Conservation (phyloP, 2,888 invertebrate genomes). For the Cetonia aurata region DNA sequence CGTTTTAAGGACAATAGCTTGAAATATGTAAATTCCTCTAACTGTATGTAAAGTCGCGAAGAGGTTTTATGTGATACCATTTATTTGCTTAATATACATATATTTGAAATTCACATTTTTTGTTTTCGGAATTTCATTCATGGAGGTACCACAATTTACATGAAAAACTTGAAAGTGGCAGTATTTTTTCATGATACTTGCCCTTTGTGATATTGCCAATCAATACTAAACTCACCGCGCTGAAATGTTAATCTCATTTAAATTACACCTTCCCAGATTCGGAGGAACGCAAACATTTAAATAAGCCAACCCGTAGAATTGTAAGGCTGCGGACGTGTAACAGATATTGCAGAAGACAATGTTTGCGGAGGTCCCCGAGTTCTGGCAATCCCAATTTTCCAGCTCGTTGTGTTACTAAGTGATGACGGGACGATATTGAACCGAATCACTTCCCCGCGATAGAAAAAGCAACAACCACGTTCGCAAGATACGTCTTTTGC, state of each 20-base stretch:
- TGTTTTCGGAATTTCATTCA: too few relatives aligned
- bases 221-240: too few relatives aligned
- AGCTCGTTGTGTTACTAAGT: conserved; percentile 63
- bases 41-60: too few relatives aligned
- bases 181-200: too few relatives aligned
- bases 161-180: too few relatives aligned
- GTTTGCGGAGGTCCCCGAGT: conserved; percentile 43
- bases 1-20: not conserved
- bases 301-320: not conserved
- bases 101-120: too few relatives aligned
- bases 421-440: conserved; percentile 59
- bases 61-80: not conserved
- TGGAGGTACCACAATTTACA: too few relatives aligned
- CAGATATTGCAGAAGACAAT: conserved; percentile 36
- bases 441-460: conserved; percentile 51
- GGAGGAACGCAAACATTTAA: too few relatives aligned
- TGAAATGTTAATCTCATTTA: too few relatives aligned
- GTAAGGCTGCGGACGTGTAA: conserved; percentile 9
- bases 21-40: not conserved
- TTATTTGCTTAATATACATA: too few relatives aligned
- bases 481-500: conserved; percentile 49
- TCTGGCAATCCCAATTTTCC: conserved; percentile 61
- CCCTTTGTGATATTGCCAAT: too few relatives aligned
- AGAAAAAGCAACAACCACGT: conserved; percentile 49
- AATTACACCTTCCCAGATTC: too few relatives aligned